Evolutionary conservation across 2,113 vertebrate genomes (phyloP), one percentile per base, ranked within the genome.

Genomic region (Pyrgilauda ruficollis): DNA sequence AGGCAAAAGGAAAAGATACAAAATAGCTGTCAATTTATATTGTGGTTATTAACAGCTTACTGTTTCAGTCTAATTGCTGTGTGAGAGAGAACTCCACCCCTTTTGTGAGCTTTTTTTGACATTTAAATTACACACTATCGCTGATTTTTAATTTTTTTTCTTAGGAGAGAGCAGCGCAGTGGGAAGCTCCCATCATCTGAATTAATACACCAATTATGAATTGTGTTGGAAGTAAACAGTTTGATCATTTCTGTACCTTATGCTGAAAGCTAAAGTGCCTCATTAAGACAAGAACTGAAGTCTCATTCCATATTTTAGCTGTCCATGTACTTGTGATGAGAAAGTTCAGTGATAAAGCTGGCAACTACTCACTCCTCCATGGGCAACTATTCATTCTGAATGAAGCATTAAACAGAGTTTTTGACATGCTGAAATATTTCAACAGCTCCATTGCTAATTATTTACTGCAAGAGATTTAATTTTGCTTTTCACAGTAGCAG

Each of bases 91-190:
- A 75, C 88, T 94, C 88, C 95, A 90, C 68, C 72, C 46, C 73
- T 94, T 96, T 91, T 95, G 76, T 92, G 93, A 94, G 69, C 41
- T 30, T 94, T 97, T 97, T 95, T 77, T 97, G 95, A 87, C 91
- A 88, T 95, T 96, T 84, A 95, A 97, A 96, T 97, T 95, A 90
- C 28, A 95, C 21, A 9, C 43, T 94, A 11, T 83, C 37, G 47
- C 89, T 91, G 89, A 16, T 41, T 58, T 80, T 80, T 81, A 47
- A 33, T 41, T 55, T 62, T 46, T 88, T 78, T 52, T 20, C n/a
- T 43, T 4, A 9, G 47, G 58, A 83, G 66, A 87, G 73, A 95
- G 39, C 27, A 86, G 72, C 22, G 0, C 64, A 81, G 75, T 55
- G 55, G 61, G 92, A 87, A 95, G 91, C 70, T 84, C 91, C 41